Evolutionary conservation across 2,797 vertebrate genomes (phyloP).

Genomic region (Tenualosa ilisha): DNA sequence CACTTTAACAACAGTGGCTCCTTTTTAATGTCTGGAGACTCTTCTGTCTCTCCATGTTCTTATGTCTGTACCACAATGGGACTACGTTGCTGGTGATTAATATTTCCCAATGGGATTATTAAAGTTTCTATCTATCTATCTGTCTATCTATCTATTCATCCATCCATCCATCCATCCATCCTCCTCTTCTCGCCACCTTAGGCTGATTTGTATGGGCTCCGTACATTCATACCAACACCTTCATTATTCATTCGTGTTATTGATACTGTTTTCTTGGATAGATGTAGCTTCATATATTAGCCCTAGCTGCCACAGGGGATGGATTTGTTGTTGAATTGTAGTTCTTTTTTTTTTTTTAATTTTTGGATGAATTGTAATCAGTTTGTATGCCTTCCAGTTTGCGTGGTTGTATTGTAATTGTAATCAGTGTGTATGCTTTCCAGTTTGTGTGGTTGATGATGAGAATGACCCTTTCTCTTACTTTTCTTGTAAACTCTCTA

Average conservation of each 20-base stretch:
- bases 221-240: background rate
- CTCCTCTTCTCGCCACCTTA: background rate
- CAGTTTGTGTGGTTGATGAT: background rate
- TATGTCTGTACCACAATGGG: too few species aligned
- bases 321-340: background rate
- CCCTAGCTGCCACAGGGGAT: background rate
- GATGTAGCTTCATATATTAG: background rate
- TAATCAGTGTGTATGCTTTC: background rate
- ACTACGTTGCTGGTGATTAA: too few species aligned
- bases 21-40: too few species aligned
- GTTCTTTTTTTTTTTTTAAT: background rate
- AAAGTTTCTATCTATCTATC: too few species aligned
- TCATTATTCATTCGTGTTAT: background rate
- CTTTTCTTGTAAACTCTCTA: background rate
- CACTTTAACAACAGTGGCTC: too few species aligned
- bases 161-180: background rate
- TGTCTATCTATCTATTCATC: too few species aligned
- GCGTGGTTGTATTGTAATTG: background rate
- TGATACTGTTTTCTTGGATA: background rate
- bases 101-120: too few species aligned
- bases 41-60: too few species aligned
- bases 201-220: background rate
- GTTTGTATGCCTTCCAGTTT: background rate
- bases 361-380: background rate
- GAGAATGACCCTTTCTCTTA: background rate